Base-by-base conservation (phyloP, 1,140 invertebrate genomes). In the Phenacoccus solenopsis region DNA sequence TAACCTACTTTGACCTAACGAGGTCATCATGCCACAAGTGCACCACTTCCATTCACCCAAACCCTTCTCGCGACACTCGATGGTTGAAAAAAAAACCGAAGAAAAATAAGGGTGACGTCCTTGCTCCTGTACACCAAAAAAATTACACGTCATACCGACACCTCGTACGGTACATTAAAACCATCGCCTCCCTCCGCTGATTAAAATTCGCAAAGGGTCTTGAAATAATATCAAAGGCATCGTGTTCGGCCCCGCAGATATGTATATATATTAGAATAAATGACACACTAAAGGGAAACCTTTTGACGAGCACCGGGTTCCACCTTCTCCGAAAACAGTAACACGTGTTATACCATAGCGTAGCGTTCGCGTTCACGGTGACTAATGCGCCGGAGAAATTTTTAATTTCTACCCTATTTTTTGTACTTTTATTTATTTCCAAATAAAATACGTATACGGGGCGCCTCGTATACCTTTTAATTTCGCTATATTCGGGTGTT, bases 201-300 rank as follows among this genome's bases (percentile, higher is more conserved):
- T 49, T 49, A 49, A 49, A 49, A 49, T 49, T 49, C 38, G 38
- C 16, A 49, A 49, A 49, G 38, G 38, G 38, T 49, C 38, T 49
- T 9, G 38, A 49, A 49, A 49, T 49, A 49, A 49, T 49, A 49
- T 49, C 38, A 49, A 49, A 49, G 38, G 38, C 38, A 49, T 49
- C 38, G 38, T 9, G 38, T 49, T 49, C 38, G 38, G 38, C 38
- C 38, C 20, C 38, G 38, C n/a, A 49, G 38, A 49, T 49, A 49
- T 49, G 38, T 49, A 49, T 49, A 49, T 49, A 49, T 49, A 49
- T 49, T 49, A 49, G 38, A 49, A 49, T 49, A 49, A 49, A 49
- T 49, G 38, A 49, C 38, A 49, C 20, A 49, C 12, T 49, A 9
- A 49, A 49, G 38, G 38, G 38, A 49, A 49, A 49, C 38, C 38